These are phyloP conservation scores for Hippocampus kuda DNA, from an alignment of 2,797 vertebrate species.

Conservation along the genomic window DNA sequence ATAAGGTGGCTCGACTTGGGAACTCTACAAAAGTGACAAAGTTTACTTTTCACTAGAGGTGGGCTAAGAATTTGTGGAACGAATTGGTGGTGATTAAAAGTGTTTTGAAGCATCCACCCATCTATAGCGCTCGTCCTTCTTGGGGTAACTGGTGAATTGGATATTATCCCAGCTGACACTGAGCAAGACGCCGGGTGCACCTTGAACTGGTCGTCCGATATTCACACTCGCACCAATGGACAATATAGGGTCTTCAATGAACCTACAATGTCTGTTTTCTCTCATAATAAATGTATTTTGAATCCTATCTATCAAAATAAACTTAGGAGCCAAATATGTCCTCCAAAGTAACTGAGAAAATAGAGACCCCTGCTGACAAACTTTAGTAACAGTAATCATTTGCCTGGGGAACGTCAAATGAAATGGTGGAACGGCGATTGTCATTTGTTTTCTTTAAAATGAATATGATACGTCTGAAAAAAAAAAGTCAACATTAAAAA, in stretches of 20 bases:
- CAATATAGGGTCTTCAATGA: too few relatives aligned
- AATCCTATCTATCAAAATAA: background rate
- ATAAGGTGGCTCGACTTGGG: background rate
- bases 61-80: background rate
- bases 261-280: too few relatives aligned
- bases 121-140: too few relatives aligned
- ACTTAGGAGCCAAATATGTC: slow-evolving; percentile 5
- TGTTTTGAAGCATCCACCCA: too few relatives aligned
- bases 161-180: too few relatives aligned
- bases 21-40: background rate
- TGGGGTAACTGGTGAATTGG: too few relatives aligned
- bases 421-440: background rate
- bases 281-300: background rate
- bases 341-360: slow-evolving; percentile 51
- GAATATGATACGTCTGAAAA: background rate
- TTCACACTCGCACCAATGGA: too few relatives aligned
- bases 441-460: background rate
- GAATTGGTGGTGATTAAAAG: background rate
- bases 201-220: too few relatives aligned
- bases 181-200: too few relatives aligned
- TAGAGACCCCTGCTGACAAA: slow-evolving; percentile 66
- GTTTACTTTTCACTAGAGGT: background rate
- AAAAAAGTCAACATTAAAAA: too few relatives aligned
- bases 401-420: background rate
- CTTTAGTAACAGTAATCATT: slow-evolving; percentile 26